Base-by-base conservation (phyloP, 2,888 invertebrate genomes). In the Himalopsyche anomala region DNA sequence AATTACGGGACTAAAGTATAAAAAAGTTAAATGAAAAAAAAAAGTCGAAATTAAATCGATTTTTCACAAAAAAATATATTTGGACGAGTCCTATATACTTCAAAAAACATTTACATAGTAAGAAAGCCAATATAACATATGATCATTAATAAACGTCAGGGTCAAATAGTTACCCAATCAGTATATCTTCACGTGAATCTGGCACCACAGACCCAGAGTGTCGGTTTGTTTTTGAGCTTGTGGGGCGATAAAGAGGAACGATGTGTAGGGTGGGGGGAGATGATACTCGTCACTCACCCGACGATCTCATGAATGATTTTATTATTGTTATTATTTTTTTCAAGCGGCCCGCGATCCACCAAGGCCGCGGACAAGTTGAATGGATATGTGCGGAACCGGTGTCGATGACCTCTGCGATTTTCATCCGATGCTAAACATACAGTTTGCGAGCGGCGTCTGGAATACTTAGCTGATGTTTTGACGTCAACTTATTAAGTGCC, bases 341-440 rank as follows among this genome's bases (percentile, higher is more conserved):
- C 28, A 28, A 62, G 62, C 62, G 19, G 62, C 62, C 19, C 62
- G 19, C 62, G 62, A 62, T 62, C 62, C 28, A 19, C 62, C 62
- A 62, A 62, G 62, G 62, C 62, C 62, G 62, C 62, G 62, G 19
- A 62, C 62, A 62, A 62, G 28, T 28, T 62, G 62, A 62, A 62
- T 62, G 62, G 28, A 19, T 62, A 62, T 62, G 62, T 19, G 28
- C 19, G 62, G 62, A 62, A n/a, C 62, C 28, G 62, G 62, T 62
- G 62, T 62, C 62, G 62, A 62, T 28, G 62, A 62, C 62, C 62
- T 62, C 19, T 62, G 62, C 19, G 62, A 62, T 62, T 62, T 62
- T 62, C 28, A n/a, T 19, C 62, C 15, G 62, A 28, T 62, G 28
- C 62, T 62, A 62, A 62, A 62, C 62, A 62, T 19, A 19, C 62